Evolutionary conservation across 2,888 invertebrate species (phyloP), one percentile per base, ranked within the genome.

Genomic region (Flexamia atlantica): DNA sequence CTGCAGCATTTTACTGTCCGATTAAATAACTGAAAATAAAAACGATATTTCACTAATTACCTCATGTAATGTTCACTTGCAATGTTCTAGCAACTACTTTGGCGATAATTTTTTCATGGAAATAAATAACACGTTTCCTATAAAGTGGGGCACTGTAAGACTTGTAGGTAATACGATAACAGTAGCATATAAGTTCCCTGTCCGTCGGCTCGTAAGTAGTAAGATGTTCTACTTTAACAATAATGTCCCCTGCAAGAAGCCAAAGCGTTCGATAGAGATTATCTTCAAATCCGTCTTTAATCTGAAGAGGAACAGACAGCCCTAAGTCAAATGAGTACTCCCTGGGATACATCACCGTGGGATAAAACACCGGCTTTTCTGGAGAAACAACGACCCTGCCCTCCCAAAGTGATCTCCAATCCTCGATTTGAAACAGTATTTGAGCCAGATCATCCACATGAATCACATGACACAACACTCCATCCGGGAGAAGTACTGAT

Each of bases 81-180:
- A 86, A 72, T 72, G 32, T 30, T 57, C 46, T 79, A 36, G 57
- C 30, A 50, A 79, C 46, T 17, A 36, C 46, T 14, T 57, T 32
- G 20, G 79, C 82, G 85, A 91, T 88, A 72, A 90, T 70, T 84
- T 89, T 88, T 82, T 88, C 86, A 87, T 91, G 91, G 42, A 90
- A 87, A 68, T 89, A 85, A 30, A 90, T 88, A 30, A 89, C 88
- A 87, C 89, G 87, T 81, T 88, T 87, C 84, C 89, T 88, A 84
- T 89, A 87, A 72, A 91, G 86, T 30, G 91, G 90, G 30, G 88
- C 83, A n/a, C 85, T 86, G 82, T 87, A 87, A n/a, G 90, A 90
- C 84, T 87, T 88, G 85, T 91, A 91, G 42, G 85, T 88, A 84
- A 91, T 89, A 86, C 89, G 89, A 84, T 89, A 90, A 76, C 90